These are phyloP conservation scores for Hoplostethus atlanticus DNA, from an alignment of 2,797 vertebrate genomes.

Conservation along the genomic window DNA sequence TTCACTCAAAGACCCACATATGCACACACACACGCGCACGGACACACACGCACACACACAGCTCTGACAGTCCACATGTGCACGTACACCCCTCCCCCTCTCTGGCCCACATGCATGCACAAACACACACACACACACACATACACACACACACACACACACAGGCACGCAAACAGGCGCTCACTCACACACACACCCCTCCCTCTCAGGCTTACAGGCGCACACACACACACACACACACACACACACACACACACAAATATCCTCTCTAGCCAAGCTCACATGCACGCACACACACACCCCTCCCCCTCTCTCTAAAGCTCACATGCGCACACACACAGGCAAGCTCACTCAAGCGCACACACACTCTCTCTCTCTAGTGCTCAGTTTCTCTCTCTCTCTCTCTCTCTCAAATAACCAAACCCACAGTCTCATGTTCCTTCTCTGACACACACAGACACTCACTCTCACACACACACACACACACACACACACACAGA, in stretches of 20 bases:
- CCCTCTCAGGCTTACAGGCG: conserved; percentile 54
- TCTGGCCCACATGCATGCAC: conserved; percentile 49
- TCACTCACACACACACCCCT: conserved; percentile 63
- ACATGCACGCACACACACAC: conserved; percentile 70
- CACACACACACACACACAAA: conserved; percentile 71
- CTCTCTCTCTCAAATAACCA: conserved; percentile 77
- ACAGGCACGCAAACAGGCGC: conserved; percentile 53
- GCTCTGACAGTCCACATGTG: conserved; percentile 29
- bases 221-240: conserved; percentile 54
- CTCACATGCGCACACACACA: conserved; percentile 49
- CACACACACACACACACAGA: conserved; percentile 44
- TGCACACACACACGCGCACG: conserved; percentile 43
- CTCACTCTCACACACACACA: conserved; percentile 23
- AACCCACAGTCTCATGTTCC: conserved; percentile 83
- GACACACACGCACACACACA: conserved; percentile 25
- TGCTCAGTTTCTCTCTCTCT: conserved; percentile 42
- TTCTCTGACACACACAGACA: conserved; percentile 61
- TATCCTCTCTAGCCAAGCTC: conserved; percentile 75
- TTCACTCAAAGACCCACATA: conserved; percentile 71
- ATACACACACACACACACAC: conserved; percentile 41
- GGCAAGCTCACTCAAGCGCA: conserved; percentile 57
- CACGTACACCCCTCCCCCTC: conserved; percentile 51
- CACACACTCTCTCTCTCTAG: conserved; percentile 45
- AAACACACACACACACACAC: conserved; percentile 50
- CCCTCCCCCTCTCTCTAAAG: conserved; percentile 60